A percentile compares a stretch with the other conserved stretches of the same genome.
Conservation (phyloP, 2,113 vertebrate genomes). For the Gallinago paraguaiae region DNA sequence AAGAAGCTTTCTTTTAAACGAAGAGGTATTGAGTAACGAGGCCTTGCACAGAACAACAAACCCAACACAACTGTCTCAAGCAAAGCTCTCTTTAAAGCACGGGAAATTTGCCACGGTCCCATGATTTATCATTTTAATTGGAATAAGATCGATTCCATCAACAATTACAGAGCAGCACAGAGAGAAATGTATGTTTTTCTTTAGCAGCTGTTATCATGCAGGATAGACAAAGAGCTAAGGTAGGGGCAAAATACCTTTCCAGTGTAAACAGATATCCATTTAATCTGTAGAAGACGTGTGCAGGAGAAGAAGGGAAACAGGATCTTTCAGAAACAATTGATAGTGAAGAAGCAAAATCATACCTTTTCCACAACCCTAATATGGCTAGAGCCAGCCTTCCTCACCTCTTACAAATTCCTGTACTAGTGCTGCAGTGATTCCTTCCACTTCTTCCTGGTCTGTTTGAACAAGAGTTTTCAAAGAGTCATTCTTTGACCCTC, state of each 20-base stretch:
- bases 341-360: conserved; percentile 4
- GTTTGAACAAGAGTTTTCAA: neutral
- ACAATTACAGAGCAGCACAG: neutral
- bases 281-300: neutral
- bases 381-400: neutral
- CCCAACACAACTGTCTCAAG: neutral
- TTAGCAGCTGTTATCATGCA: neutral
- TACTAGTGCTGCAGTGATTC: neutral
- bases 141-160: conserved; percentile 19
- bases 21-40: neutral
- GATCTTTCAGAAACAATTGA: conserved; percentile 29
- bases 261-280: neutral
- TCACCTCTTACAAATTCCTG: neutral
- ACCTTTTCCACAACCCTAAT: neutral
- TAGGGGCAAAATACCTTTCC: neutral
- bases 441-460: neutral
- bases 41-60: neutral
- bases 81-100: neutral
- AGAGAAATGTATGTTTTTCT: neutral
- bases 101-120: neutral
- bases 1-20: conserved; percentile 33
- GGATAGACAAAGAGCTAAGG: neutral
- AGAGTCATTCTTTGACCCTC: conserved; percentile 12
- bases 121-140: conserved; percentile 24
- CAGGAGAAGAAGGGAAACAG: neutral